Conservation (phyloP, 2,797 vertebrate species). For the Chloroceryle amazona region DNA sequence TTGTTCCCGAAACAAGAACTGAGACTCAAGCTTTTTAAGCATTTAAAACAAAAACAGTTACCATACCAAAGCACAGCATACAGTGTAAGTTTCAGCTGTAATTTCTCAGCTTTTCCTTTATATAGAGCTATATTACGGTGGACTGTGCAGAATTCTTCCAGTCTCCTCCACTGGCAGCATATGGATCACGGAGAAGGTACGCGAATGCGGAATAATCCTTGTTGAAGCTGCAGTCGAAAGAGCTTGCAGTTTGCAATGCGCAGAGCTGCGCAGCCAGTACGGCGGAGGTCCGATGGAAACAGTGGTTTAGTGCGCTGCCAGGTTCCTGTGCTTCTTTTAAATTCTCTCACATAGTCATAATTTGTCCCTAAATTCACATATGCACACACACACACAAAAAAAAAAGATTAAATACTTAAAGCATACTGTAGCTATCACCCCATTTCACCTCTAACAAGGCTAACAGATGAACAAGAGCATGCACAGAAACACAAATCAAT, state of each 20-base stretch:
- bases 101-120: slow-evolving; percentile 72
- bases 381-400: not conserved
- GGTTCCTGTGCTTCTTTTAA: slow-evolving; percentile 93
- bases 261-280: slow-evolving; percentile 90
- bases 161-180: not conserved
- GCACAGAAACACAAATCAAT: not conserved
- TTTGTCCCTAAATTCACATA: slow-evolving; percentile 84
- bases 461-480: accelerated
- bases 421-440: not conserved
- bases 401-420: not conserved
- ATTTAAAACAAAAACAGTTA: slow-evolving; percentile 75
- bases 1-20: slow-evolving; percentile 67
- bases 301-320: slow-evolving; percentile 95
- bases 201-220: slow-evolving; percentile 93
- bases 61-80: slow-evolving; percentile 76
- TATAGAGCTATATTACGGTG: slow-evolving; percentile 68
- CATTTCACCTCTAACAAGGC: accelerated
- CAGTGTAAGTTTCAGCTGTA: slow-evolving; percentile 72
- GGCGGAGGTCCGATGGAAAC: slow-evolving; percentile 90
- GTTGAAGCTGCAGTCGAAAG: slow-evolving; percentile 94
- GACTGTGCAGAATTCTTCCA: slow-evolving; percentile 26
- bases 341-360: slow-evolving; percentile 97
- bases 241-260: slow-evolving; percentile 97
- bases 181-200: slow-evolving; percentile 82
- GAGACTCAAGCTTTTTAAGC: slow-evolving; percentile 78